A percentile compares a stretch with the other conserved stretches of the same genome.
These are phyloP conservation scores for Furcifer pardalis DNA, from an alignment of 2,797 vertebrate species.

Conservation along the genomic window DNA sequence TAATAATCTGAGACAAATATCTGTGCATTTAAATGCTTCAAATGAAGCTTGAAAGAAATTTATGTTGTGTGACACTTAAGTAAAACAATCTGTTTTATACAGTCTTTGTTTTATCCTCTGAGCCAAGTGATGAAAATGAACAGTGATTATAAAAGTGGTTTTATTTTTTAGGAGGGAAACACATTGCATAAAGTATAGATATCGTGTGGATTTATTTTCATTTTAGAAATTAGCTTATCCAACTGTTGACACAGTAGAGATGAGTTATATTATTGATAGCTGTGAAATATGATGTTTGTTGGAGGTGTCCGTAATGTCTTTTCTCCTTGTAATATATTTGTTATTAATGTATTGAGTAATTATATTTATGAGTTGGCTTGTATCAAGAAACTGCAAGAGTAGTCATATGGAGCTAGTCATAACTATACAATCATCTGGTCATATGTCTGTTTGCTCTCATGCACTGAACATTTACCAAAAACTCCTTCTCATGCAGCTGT, in stretches of 20 bases:
- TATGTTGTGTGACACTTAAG: conserved; percentile 34
- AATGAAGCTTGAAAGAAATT: conserved; percentile 10
- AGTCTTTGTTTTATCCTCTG: conserved; percentile 18
- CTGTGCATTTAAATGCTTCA: conserved; percentile 14
- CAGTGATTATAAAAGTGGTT: neutral
- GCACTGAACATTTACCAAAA: neutral
- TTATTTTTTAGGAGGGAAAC: neutral
- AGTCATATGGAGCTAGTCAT: neutral
- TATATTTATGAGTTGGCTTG: neutral
- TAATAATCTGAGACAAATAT: conserved; percentile 7
- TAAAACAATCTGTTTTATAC: conserved; percentile 39
- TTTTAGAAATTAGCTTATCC: neutral
- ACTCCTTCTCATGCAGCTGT: neutral
- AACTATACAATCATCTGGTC: neutral
- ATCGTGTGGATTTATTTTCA: neutral
- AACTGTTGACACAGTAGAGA: neutral
- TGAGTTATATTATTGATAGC: neutral
- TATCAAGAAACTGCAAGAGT: neutral
- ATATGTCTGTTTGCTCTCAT: neutral
- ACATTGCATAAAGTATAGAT: neutral
- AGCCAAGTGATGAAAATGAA: conserved; percentile 5
- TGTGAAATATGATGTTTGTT: conserved; percentile 5
- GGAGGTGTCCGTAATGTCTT: neutral
- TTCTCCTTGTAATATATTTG: neutral
- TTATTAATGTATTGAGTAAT: neutral